Base-by-base conservation (phyloP, 2,888 invertebrate genomes). In the Fragum whitleyi region DNA sequence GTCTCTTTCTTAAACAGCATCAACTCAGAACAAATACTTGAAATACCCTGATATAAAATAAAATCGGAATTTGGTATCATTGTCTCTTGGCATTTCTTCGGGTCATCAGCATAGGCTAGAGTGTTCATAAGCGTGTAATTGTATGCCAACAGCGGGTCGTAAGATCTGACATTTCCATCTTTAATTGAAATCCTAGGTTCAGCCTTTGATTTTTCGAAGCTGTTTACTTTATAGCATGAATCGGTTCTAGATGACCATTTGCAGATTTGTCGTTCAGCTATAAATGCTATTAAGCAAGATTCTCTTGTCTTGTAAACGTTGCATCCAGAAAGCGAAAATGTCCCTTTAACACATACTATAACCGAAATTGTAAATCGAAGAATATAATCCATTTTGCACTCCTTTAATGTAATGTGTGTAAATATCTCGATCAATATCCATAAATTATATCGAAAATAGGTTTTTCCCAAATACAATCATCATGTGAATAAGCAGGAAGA, bases 11-110 rank as follows among this genome's bases (percentile, higher is more conserved):
- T 7, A n/a, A 65, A 62, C 2, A 73, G 21, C 5, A 51, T 21
- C 16, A 73, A 21, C 11, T 51, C n/a, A 19, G 42, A 9, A 55
- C 73, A 73, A 6, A 7, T 11, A 32, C 57, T 16, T 23, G 2
- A 14, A 26, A 71, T 57, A 21, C 39, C 55, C n/a, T 71, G 57
- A 9, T 36, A n/a, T n/a, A 71, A 29, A 19, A 39, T 39, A 36
- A 71, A 71, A 26, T 57, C 71, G 26, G 6, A 36, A 14, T 55
- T 14, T 1, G 55, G 55, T 1, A 53, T 21, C 1, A 51, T 14
- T 21, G 14, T 26, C 6, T 47, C 23, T 26, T 29, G 29, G 19
- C 69, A 69, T 9, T 11, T 7, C 53, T 53, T 51, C 19, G 69
- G 69, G n/a, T 69, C 26, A 7, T 28, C 19, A 1, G 69, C 23